These are phyloP conservation scores for Lasaia peninsularis DNA, from an alignment of 1,140 invertebrate genomes.

Conservation along the genomic window DNA sequence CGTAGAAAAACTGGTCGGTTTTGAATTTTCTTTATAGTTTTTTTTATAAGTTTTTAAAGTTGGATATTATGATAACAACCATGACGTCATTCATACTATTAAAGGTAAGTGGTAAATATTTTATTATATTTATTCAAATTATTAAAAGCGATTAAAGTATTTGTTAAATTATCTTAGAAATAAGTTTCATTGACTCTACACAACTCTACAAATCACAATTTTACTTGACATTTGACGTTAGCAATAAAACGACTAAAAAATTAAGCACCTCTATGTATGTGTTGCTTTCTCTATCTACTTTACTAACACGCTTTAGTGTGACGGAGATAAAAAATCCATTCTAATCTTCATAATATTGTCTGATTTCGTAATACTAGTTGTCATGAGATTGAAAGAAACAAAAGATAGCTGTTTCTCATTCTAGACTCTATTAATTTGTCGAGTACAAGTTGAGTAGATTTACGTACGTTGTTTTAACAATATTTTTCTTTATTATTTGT, in stretches of 20 bases:
- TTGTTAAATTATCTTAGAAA: slow-evolving; percentile 8
- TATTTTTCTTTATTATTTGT: slow-evolving; percentile 8
- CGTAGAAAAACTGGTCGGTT: slow-evolving; percentile 40
- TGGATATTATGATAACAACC: slow-evolving; percentile 75
- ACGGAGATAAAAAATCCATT: slow-evolving; percentile 25
- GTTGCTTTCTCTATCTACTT: slow-evolving; percentile 30
- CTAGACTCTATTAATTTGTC: slow-evolving; percentile 2
- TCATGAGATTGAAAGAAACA: slow-evolving; percentile 37
- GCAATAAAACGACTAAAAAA: slow-evolving; percentile 18
- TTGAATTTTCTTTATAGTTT: slow-evolving; percentile 28
- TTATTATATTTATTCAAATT: slow-evolving; percentile 3
- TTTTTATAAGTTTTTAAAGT: slow-evolving; percentile 60
- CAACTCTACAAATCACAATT: slow-evolving; percentile 13
- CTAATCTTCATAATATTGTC: slow-evolving; percentile 20
- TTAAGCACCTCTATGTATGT: neutral
- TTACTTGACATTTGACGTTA: slow-evolving; percentile 44
- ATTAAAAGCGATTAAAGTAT: neutral
- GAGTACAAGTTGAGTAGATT: neutral
- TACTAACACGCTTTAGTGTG: neutral
- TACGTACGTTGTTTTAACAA: neutral
- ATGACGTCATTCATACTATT: slow-evolving; percentile 77
- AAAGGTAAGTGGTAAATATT: slow-evolving; percentile 54
- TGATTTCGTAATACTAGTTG: slow-evolving; percentile 22
- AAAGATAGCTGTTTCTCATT: slow-evolving; percentile 18
- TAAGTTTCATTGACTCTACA: slow-evolving; percentile 9